phyloP scores from a whole-genome alignment of 2,888 invertebrate species.

The Creontiades dilutus region DNA sequence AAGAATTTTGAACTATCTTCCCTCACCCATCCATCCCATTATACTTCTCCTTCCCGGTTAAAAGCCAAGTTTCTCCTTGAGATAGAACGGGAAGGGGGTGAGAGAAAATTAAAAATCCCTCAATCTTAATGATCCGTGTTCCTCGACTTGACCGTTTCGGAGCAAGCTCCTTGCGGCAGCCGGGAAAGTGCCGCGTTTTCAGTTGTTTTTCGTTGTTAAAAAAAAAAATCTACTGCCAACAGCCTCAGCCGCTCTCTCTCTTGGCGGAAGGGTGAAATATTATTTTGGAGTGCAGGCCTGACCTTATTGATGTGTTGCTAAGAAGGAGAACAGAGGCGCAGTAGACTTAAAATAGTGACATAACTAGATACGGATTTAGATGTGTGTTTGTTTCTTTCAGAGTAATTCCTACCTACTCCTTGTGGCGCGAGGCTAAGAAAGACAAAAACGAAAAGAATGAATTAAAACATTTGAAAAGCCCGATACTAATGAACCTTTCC shows the following conservation, averaged over 20 bases:
- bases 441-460: neutral
- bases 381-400: conserved; percentile 65
- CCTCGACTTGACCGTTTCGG: conserved; percentile 15
- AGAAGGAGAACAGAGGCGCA: conserved; percentile 59
- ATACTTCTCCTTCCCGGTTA: conserved; percentile 9
- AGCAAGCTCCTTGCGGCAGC: neutral
- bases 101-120: conserved; percentile 68
- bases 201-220: neutral
- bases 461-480: too few species aligned
- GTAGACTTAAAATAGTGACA: conserved; percentile 69
- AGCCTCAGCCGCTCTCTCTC: neutral
- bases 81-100: neutral
- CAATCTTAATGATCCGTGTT: conserved; percentile 57
- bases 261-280: conserved; percentile 52
- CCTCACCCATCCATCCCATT: conserved; percentile 45
- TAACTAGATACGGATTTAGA: conserved; percentile 71
- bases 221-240: neutral
- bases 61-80: conserved; percentile 18
- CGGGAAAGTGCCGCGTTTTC: neutral
- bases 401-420: conserved; percentile 59
- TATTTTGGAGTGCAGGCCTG: conserved; percentile 58
- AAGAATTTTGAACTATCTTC: conserved; percentile 64
- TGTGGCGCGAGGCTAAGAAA: neutral
- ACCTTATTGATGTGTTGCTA: conserved; percentile 62
- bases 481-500: too few species aligned